phyloP scores from a whole-genome alignment of 1,140 invertebrate genomes.

The Caligus rogercresseyi region DNA sequence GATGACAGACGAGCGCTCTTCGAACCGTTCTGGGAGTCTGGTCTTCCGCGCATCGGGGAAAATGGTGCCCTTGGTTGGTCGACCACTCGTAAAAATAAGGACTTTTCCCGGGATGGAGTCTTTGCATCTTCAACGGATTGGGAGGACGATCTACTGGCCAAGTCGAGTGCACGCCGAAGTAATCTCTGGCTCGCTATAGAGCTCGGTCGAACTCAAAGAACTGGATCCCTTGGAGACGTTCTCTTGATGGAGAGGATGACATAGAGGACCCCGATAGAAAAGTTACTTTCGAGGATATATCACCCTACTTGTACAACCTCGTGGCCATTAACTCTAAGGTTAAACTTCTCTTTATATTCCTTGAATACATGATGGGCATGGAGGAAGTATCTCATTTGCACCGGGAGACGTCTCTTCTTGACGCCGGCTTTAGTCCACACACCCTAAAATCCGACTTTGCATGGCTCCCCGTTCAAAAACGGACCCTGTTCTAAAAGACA shows the following conservation, averaged over 20 bases:
- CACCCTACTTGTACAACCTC: slow-evolving; percentile 24
- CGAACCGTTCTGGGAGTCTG: slow-evolving; percentile 36
- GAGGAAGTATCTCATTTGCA: neutral
- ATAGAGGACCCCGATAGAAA: slow-evolving; percentile 33
- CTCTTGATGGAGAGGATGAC: slow-evolving; percentile 29
- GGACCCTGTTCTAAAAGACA: neutral
- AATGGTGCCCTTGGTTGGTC: slow-evolving; percentile 30
- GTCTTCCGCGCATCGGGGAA: slow-evolving; percentile 32
- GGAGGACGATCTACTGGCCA: slow-evolving; percentile 23
- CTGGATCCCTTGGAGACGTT: slow-evolving; percentile 33
- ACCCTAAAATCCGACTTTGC: neutral
- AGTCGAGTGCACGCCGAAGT: slow-evolving; percentile 25
- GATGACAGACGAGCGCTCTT: slow-evolving; percentile 28
- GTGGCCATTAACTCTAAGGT: neutral
- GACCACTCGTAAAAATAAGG: slow-evolving; percentile 25
- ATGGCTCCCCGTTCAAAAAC: neutral
- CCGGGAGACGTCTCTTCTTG: neutral
- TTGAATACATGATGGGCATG: neutral
- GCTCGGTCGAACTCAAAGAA: slow-evolving; percentile 28
- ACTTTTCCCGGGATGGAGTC: slow-evolving; percentile 20
- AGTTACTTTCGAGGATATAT: slow-evolving; percentile 32
- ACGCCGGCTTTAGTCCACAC: neutral
- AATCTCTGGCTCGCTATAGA: slow-evolving; percentile 32
- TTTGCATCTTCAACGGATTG: slow-evolving; percentile 12
- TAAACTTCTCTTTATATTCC: neutral